A percentile compares a stretch with the other conserved stretches of the same genome.
phyloP scores from a whole-genome alignment of 2,797 vertebrate species.

The Rhodeus uyekii region DNA sequence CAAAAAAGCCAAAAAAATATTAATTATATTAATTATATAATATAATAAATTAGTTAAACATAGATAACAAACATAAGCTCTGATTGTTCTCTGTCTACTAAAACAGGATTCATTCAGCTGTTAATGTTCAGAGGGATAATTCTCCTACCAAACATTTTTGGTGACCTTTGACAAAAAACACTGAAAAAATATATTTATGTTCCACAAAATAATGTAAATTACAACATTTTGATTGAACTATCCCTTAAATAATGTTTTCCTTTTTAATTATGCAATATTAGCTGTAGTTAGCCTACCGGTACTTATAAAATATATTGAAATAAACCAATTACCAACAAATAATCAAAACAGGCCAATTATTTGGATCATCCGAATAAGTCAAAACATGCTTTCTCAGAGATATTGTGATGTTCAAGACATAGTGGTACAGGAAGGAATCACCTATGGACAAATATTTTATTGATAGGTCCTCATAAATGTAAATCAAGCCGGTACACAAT shows the following conservation, averaged over 20 bases:
- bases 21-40: no score
- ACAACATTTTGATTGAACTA: background rate
- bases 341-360: background rate
- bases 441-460: background rate
- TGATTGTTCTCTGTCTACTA: background rate
- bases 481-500: background rate
- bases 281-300: background rate
- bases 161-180: background rate
- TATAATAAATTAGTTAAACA: no score
- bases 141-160: background rate
- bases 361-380: background rate
- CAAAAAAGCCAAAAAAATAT: no score
- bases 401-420: background rate
- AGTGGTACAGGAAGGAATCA: background rate
- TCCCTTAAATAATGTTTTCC: background rate
- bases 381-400: conserved; percentile 25
- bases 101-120: background rate
- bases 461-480: background rate
- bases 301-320: background rate
- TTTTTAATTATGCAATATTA: background rate
- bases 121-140: no score
- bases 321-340: background rate
- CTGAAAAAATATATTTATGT: background rate
- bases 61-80: background rate
- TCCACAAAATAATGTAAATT: background rate